Percentiles rank a stretch among this genome's conserved stretches.
These are phyloP conservation scores for Pollachius pollachius DNA, from an alignment of 2,113 vertebrate species.

Conservation along the genomic window DNA sequence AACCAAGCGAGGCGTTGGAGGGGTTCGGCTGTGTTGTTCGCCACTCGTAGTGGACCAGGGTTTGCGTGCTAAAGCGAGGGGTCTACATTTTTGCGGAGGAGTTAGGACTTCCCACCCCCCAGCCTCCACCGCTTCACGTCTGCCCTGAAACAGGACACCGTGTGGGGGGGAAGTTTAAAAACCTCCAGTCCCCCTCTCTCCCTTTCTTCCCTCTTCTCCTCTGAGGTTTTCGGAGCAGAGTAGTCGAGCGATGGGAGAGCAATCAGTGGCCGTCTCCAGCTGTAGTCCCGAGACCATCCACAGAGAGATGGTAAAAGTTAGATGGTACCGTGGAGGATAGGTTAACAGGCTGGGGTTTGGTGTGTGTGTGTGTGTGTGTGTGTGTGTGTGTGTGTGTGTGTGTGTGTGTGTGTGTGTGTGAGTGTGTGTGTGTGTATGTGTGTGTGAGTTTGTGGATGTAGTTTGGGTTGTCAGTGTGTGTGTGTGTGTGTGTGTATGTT, in stretches of 20 bases:
- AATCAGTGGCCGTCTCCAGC: constrained; percentile 18
- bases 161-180: neutral
- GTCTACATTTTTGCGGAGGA: neutral
- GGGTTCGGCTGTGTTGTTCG: neutral
- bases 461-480: neutral
- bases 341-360: too few species aligned
- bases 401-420: constrained; percentile 13
- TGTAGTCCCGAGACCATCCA: constrained; percentile 45
- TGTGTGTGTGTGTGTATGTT: constrained; percentile 1
- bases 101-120: neutral
- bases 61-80: neutral
- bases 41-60: neutral
- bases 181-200: constrained; percentile 9
- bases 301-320: constrained; percentile 49
- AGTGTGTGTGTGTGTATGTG: constrained; percentile 4
- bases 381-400: constrained; percentile 4
- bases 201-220: constrained; percentile 10
- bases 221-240: constrained; percentile 23
- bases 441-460: neutral
- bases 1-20: too few species aligned
- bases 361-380: neutral
- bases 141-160: constrained; percentile 15
- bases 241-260: constrained; percentile 32
- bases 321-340: constrained; percentile 24
- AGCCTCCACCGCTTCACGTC: neutral